Evolutionary conservation across 2,113 vertebrate species (phyloP).

Genomic region (Podocnemis expansa): DNA sequence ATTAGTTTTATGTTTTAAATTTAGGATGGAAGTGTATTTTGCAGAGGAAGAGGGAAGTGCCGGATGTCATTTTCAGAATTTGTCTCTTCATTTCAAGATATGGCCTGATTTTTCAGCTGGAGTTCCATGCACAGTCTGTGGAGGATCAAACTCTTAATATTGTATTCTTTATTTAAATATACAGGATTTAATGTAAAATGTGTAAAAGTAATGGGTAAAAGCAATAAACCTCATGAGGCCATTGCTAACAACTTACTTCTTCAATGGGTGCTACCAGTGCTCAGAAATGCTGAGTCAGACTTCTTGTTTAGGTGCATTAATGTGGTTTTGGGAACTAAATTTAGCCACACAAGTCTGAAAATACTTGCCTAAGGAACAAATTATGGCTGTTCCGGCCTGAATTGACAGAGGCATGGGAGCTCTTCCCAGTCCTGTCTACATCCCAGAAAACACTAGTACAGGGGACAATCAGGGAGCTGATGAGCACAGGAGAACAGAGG

Average conservation of each 20-base stretch:
- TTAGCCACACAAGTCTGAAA: not conserved
- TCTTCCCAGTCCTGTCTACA: not conserved
- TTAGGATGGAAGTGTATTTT: not conserved
- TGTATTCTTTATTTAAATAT: not conserved
- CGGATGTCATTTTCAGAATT: not conserved
- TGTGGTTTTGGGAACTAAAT: not conserved
- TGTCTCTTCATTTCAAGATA: not conserved
- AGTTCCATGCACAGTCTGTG: not conserved
- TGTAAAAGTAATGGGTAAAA: not conserved
- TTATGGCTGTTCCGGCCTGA: not conserved
- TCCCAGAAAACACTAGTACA: not conserved
- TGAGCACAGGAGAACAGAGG: not conserved
- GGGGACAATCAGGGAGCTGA: not conserved
- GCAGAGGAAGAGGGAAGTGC: not conserved
- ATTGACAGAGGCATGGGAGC: not conserved
- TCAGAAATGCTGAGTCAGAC: not conserved
- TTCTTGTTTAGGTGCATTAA: not conserved
- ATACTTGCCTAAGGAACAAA: not conserved
- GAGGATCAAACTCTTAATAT: not conserved
- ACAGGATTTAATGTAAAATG: not conserved
- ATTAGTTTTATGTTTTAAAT: not conserved
- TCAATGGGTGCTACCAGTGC: not conserved
- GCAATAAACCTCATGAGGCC: not conserved
- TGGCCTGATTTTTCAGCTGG: not conserved
- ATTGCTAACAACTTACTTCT: not conserved